These are phyloP conservation scores for Xiphophorus birchmanni DNA, from an alignment of 2,797 vertebrate species.

Conservation along the genomic window DNA sequence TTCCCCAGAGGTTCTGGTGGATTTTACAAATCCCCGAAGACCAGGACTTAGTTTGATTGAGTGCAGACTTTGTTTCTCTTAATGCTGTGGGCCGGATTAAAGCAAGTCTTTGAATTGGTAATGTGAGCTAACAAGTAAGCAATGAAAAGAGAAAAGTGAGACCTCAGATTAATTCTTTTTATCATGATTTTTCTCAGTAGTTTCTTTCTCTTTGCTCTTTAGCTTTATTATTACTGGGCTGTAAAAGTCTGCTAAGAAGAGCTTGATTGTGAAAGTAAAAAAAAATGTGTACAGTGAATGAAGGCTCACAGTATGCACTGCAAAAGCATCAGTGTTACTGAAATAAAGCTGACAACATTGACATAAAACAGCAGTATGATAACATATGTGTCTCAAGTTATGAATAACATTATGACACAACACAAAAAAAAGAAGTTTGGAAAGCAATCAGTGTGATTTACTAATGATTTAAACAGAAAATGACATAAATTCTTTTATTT, in stretches of 20 bases:
- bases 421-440: neutral
- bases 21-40: constrained; percentile 54
- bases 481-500: neutral
- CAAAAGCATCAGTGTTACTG: neutral
- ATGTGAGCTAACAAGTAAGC: constrained; percentile 65
- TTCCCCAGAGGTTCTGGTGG: constrained; percentile 47
- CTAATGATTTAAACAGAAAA: neutral
- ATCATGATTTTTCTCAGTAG: constrained; percentile 47
- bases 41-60: constrained; percentile 63
- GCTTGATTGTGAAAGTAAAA: constrained; percentile 7
- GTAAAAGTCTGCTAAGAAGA: constrained; percentile 22
- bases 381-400: neutral
- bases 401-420: neutral
- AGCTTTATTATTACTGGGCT: constrained; percentile 50
- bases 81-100: constrained; percentile 60
- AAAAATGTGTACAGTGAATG: constrained; percentile 19
- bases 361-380: neutral
- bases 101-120: constrained; percentile 60
- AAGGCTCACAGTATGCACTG: neutral
- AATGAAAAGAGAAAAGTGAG: constrained; percentile 63
- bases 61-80: constrained; percentile 65
- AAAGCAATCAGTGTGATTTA: neutral
- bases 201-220: constrained; percentile 43
- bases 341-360: neutral
- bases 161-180: constrained; percentile 59